Base-by-base conservation (phyloP, 2,888 invertebrate genomes). In the Cheilosia impressa region DNA sequence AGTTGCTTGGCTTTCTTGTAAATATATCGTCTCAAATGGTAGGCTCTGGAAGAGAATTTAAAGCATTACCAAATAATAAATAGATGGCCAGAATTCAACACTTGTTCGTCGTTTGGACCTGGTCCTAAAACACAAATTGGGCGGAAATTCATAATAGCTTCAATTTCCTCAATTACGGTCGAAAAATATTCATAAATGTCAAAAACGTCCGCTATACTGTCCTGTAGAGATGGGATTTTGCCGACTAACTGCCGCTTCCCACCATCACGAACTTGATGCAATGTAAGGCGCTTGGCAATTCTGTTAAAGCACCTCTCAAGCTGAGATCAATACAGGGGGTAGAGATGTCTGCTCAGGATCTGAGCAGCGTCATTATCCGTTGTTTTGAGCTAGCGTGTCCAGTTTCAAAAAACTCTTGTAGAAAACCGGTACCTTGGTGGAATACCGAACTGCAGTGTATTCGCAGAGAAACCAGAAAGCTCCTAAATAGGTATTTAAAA, bases 31-130 rank as follows among this genome's bases (percentile, higher is more conserved):
- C 52, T 52, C 24, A 15, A 17, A 52, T 13, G 10, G 52, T 24
- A 10, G 52, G 52, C 24, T 52, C 52, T 24, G 52, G 15, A 52
- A 52, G 9, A 22, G 52, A 52, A 52, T 52, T 24, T 24, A 52
- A 52, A 13, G 52, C 52, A 24, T 22, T 52, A 13, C 52, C 24
- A 52, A 52, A 27, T 13, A 52, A 52, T 1, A 52, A n/a, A n/a
- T n/a, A n/a, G 6, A 27, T 52, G 52, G 52, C 52, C 52, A 24
- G 52, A 15, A 22, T 24, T 52, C 5, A 52, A 24, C 1, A 52
- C 52, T 52, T 52, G 52, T 52, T 52, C 52, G 52, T 52, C 24
- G 19, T 52, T 52, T 22, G 52, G 24, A 52, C 24, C 52, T 52
- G 52, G 52, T 10, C 19, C 24, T 52, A 52, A 24, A 17, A 52